Evolutionary conservation across 2,113 vertebrate species (phyloP).

Genomic region (Puntigrus tetrazona): DNA sequence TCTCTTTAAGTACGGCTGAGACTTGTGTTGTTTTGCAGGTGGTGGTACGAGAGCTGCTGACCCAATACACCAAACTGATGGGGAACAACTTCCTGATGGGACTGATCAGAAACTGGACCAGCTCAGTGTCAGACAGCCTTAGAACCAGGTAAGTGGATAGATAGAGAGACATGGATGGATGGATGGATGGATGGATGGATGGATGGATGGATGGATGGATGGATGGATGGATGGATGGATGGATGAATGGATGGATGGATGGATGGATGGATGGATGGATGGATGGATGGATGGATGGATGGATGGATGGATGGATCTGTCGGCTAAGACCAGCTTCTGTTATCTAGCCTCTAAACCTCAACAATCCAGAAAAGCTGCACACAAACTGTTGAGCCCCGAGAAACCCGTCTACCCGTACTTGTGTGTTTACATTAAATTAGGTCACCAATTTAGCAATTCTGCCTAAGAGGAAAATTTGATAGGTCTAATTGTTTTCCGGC

Average conservation of each 20-base stretch:
- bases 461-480: slow-evolving; percentile 19
- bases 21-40: slow-evolving; percentile 56
- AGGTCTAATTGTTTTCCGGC: neutral
- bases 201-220: too few relatives aligned
- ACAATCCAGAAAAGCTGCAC: neutral
- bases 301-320: too few relatives aligned
- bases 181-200: too few relatives aligned
- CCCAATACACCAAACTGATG: slow-evolving; percentile 58
- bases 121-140: slow-evolving; percentile 59
- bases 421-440: neutral
- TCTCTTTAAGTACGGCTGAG: too few relatives aligned
- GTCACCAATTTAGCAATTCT: slow-evolving; percentile 13
- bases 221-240: too few relatives aligned
- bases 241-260: too few relatives aligned
- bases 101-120: slow-evolving; percentile 62
- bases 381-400: neutral
- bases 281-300: too few relatives aligned
- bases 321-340: too few relatives aligned
- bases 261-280: too few relatives aligned
- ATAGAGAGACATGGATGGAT: too few relatives aligned
- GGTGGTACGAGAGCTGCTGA: slow-evolving; percentile 67
- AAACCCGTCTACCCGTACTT: neutral
- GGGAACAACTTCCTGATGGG: slow-evolving; percentile 52
- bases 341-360: neutral
- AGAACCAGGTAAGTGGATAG: slow-evolving; percentile 67